Evolutionary conservation across 2,888 invertebrate genomes (phyloP), one percentile per base, ranked within the genome.

Genomic region (Terebella lapidaria): DNA sequence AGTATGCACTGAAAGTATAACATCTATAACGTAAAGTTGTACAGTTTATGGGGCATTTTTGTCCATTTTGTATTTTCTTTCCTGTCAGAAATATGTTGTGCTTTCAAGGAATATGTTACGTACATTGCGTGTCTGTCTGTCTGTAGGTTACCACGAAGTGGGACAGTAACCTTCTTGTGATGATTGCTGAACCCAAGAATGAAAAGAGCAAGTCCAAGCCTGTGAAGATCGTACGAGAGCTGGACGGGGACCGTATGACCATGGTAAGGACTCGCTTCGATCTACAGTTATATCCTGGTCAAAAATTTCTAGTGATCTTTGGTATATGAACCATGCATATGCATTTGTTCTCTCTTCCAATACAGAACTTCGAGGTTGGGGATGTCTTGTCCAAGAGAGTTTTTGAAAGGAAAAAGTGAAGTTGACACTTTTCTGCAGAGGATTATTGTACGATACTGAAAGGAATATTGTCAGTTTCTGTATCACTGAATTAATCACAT

Each of bases 121-220:
- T 15, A 35, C n/a, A 35, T n/a, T 35, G 10, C 10, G 42, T 35
- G 10, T n/a, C n/a, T 35, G 42, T 35, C 10, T 35, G n/a, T 15
- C n/a, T 35, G 10, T n/a, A 35, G 42, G 42, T 35, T 35, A 10
- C 10, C n/a, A 15, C 42, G 10, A n/a, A 10, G 10, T 35, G 59
- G 59, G 59, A 59, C 24, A 56, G 51, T 27, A 51, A 56, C 1
- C 55, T 56, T n/a, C 56, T 59, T 18, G 56, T 59, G 1, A 1
- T 59, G 56, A 25, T 4, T 22, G 10, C 27, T 18, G 29, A n/a
- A 30, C 56, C 59, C 22, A 59, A 56, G 28, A 35, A n/a, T 35
- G 54, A 35, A 28, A 27, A 54, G 35, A 35, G 27, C 18, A 57
- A 56, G 26, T 42, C 27, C 28, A 29, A 60, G 26, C 42, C 30